Conservation (phyloP, 2,797 vertebrate genomes). For the Falco concolor region DNA sequence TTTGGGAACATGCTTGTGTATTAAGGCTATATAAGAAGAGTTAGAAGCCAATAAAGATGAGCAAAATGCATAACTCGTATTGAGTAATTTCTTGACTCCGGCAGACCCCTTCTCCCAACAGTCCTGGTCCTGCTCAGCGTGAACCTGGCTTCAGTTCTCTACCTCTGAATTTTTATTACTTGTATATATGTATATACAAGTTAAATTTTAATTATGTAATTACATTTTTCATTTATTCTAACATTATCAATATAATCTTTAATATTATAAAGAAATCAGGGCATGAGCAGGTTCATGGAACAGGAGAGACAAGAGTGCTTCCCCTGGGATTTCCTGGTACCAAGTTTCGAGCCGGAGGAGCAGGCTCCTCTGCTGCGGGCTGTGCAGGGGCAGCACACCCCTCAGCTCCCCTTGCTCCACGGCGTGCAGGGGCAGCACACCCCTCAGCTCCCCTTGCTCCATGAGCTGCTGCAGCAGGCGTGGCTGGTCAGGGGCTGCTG, state of each 20-base stretch:
- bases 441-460: too few relatives aligned
- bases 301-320: neutral
- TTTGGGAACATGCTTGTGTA: too few relatives aligned
- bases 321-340: neutral
- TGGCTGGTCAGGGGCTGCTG: neutral
- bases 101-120: too few relatives aligned
- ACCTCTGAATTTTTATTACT: neutral
- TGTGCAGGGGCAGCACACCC: neutral
- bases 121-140: too few relatives aligned
- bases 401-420: neutral
- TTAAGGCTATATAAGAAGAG: too few relatives aligned
- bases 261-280: neutral
- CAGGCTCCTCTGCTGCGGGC: rapidly evolving
- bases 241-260: neutral
- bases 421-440: too few relatives aligned
- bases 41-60: too few relatives aligned
- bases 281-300: neutral
- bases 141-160: neutral
- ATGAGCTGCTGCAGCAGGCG: neutral
- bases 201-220: neutral
- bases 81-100: too few relatives aligned
- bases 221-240: neutral
- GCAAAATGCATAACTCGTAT: too few relatives aligned
- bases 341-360: neutral
- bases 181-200: too few relatives aligned